A percentile compares a stretch with the other conserved stretches of the same genome.
These are phyloP conservation scores for Formicarius rufipectus DNA, from an alignment of 2,113 vertebrate species.

Conservation along the genomic window DNA sequence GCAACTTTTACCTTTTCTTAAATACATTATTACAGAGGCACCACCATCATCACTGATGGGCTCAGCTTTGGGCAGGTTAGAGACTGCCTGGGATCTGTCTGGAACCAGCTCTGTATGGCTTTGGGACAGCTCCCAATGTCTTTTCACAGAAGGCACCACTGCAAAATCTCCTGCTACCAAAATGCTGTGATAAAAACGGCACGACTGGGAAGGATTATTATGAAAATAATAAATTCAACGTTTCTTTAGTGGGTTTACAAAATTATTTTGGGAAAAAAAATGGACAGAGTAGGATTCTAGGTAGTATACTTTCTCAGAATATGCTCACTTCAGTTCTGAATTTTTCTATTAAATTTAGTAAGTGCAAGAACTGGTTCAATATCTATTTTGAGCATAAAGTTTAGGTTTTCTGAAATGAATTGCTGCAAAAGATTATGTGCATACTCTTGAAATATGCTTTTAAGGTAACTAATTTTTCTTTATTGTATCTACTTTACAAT, in stretches of 20 bases:
- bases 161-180: not conserved
- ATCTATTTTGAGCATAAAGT: not conserved
- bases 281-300: not conserved
- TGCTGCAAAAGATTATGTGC: not conserved
- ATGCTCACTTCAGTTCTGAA: not conserved
- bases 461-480: not conserved
- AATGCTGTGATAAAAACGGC: not conserved
- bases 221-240: not conserved
- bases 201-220: not conserved
- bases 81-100: not conserved
- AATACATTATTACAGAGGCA: not conserved
- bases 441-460: not conserved
- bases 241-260: not conserved
- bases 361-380: not conserved
- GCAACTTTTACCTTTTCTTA: not conserved
- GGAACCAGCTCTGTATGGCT: not conserved
- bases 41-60: accelerated
- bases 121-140: not conserved
- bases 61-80: not conserved
- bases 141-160: not conserved
- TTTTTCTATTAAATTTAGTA: not conserved
- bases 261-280: not conserved
- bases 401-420: not conserved
- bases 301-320: not conserved
- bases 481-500: not conserved